These are phyloP conservation scores for Scaptomyza hsui DNA, from an alignment of 1,140 invertebrate genomes.

Conservation along the genomic window DNA sequence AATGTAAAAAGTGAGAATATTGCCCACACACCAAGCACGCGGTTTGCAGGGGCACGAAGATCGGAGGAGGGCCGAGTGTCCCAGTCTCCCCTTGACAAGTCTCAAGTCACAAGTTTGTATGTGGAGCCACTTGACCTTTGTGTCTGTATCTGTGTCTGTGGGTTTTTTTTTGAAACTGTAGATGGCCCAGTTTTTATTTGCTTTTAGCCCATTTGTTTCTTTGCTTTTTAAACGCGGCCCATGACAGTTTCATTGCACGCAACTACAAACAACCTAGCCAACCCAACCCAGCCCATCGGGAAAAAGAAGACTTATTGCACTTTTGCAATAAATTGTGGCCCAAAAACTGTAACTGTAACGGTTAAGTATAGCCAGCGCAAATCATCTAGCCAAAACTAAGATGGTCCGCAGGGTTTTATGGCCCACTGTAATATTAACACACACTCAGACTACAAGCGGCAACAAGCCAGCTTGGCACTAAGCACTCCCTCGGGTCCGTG, in stretches of 20 bases:
- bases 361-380: conserved; percentile 46
- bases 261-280: conserved; percentile 6
- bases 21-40: conserved; percentile 38
- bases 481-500: conserved; percentile 56
- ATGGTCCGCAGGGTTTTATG: conserved; percentile 62
- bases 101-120: conserved; percentile 8
- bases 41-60: neutral
- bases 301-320: conserved; percentile 65
- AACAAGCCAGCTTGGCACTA: conserved; percentile 12
- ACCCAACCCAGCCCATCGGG: conserved; percentile 6
- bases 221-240: conserved; percentile 53
- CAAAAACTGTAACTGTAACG: conserved; percentile 41
- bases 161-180: conserved; percentile 50
- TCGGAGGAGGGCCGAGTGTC: neutral
- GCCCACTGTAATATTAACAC: conserved; percentile 51
- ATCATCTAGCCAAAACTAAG: conserved; percentile 26
- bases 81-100: conserved; percentile 12
- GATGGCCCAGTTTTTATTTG: conserved; percentile 78
- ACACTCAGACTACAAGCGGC: neutral
- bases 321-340: conserved; percentile 64
- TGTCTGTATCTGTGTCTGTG: conserved; percentile 38
- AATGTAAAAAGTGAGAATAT: conserved; percentile 66
- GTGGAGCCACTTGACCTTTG: conserved; percentile 35
- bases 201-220: conserved; percentile 69
- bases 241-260: conserved; percentile 67